Evolutionary conservation across 2,797 vertebrate genomes (phyloP), one percentile per base, ranked within the genome.

Genomic region (Dermochelys coriacea): DNA sequence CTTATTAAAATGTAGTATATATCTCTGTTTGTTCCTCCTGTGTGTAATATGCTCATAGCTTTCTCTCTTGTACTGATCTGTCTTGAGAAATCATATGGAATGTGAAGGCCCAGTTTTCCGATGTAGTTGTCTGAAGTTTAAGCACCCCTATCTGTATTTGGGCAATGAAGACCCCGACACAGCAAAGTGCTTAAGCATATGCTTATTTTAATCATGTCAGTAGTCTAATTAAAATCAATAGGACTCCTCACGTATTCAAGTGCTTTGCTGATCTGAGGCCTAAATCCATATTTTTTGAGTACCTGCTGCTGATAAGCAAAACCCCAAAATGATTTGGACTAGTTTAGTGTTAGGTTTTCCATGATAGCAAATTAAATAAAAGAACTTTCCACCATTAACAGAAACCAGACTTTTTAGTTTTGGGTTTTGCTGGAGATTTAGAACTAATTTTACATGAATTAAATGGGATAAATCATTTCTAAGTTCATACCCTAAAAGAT

Each of bases 51-150:
- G 59, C 12, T 10, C 71, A 84, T 34, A 84, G 52, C 78, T 55
- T 71, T 19, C 61, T 61, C 57, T 41, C 57, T 87, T 78, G 29
- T 64, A 7, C 23, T 85, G 86, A 49, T 16, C 79, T 81, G 29
- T 84, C 93, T 11, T 89, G 64, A 54, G 16, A 93, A 88, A 89
- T 85, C 5, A 78, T 52, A 4, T 34, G 41, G 34, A 7, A 88
- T 61, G 27, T 23, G 79, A 88, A 89, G n/a, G 49, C 64, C n/a
- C 37, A 87, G 71, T 15, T 87, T 90, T 84, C 74, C 91, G 34
- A 31, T 74, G 3, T 64, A 88, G 88, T 85, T 61, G 85, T 79
- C 91, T 47, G 95, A 91, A 45, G 50, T 82, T 68, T 89, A 82
- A 64, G 45, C 7, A 50, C 84, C 85, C 34, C 21, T n/a, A 64